These are phyloP conservation scores for Caenorhabditis briggsae DNA, from an alignment of 1,140 invertebrate genomes.

Conservation along the genomic window DNA sequence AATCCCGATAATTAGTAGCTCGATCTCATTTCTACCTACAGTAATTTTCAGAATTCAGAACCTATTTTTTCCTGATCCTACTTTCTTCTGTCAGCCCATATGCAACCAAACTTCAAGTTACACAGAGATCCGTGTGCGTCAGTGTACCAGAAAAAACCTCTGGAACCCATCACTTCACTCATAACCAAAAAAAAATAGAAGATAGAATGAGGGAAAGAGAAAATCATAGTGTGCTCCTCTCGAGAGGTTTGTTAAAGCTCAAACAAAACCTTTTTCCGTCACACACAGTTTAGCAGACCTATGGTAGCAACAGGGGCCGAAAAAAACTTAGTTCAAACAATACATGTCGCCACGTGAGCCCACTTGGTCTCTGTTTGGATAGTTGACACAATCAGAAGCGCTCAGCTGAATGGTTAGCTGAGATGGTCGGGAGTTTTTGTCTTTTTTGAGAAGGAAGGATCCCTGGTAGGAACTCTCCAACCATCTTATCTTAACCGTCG, in stretches of 20 bases:
- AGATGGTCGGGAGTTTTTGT: too few relatives aligned
- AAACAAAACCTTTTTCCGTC: slow-evolving; percentile 37
- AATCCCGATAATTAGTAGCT: too few relatives aligned
- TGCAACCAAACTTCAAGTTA: slow-evolving; percentile 3
- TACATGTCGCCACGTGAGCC: slow-evolving; percentile 30
- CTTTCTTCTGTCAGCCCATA: neutral
- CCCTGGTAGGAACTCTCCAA: too few relatives aligned
- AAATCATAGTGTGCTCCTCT: slow-evolving; percentile 12
- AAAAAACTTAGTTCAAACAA: slow-evolving; percentile 31
- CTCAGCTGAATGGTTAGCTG: neutral
- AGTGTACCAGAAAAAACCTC: neutral
- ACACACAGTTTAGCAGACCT: slow-evolving; percentile 47
- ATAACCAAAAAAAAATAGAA: neutral
- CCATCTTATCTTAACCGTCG: too few relatives aligned
- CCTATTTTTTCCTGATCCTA: neutral
- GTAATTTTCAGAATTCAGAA: neutral
- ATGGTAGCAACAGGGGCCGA: neutral
- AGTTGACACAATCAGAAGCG: slow-evolving; percentile 16
- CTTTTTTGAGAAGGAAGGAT: too few relatives aligned
- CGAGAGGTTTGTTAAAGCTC: slow-evolving; percentile 44
- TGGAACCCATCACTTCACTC: neutral
- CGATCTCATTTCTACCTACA: too few relatives aligned
- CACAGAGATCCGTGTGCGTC: neutral
- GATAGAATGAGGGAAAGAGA: neutral
- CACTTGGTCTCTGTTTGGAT: neutral